Percentiles rank a stretch among this genome's conserved stretches.
phyloP scores from a whole-genome alignment of 2,797 vertebrate genomes.

The Cossypha caffra region DNA sequence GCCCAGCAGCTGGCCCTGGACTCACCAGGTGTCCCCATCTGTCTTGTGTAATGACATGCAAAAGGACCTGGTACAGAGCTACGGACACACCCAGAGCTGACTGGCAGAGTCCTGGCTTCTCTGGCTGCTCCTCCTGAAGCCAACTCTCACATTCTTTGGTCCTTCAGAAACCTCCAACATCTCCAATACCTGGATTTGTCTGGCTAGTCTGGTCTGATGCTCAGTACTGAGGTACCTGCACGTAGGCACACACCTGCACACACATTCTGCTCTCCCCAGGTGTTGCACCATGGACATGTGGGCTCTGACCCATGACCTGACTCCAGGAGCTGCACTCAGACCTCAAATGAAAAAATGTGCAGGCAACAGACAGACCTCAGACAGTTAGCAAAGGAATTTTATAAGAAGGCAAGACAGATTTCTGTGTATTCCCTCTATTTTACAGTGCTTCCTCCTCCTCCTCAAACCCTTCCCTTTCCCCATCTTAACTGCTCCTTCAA shows the following conservation, averaged over 20 bases:
- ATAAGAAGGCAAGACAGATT: background rate
- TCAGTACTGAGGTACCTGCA: background rate
- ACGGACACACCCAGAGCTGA: background rate
- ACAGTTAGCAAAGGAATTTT: background rate
- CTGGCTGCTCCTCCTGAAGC: background rate
- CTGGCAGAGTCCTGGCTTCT: background rate
- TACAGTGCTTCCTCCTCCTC: background rate
- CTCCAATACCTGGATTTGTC: background rate
- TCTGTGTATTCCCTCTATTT: background rate
- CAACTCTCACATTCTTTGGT: background rate
- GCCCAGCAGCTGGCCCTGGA: background rate
- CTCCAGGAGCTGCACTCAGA: background rate
- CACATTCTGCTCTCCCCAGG: background rate
- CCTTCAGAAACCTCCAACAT: background rate
- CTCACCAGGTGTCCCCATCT: background rate
- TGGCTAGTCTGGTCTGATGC: background rate
- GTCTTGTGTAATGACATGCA: background rate
- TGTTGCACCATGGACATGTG: accelerated
- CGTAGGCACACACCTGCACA: accelerated
- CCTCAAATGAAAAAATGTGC: background rate
- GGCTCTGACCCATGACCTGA: background rate
- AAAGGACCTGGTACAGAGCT: background rate
- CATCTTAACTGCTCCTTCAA: background rate
- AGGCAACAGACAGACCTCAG: background rate
- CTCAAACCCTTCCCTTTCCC: background rate